Evolutionary conservation across 2,888 invertebrate genomes (phyloP).

Genomic region (Cenopis cana): DNA sequence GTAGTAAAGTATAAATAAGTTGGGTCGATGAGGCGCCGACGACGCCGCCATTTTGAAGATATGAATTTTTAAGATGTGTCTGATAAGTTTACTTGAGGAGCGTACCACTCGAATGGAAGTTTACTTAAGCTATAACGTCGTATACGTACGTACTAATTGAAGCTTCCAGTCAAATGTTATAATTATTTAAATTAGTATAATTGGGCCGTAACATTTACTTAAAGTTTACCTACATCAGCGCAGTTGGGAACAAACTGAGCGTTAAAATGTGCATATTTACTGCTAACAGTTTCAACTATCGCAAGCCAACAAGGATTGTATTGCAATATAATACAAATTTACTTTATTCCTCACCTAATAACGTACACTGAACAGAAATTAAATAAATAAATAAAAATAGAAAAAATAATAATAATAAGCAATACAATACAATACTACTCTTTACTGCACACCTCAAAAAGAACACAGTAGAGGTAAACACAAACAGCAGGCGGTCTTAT

Average conservation of each 20-base stretch:
- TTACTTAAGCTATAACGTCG: neutral
- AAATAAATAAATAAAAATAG: no score
- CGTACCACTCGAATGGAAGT: neutral
- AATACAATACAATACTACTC: no score
- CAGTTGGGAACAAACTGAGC: neutral
- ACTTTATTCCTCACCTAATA: no score
- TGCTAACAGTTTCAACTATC: neutral
- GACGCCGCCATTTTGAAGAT: slow-evolving; percentile 28
- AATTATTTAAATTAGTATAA: slow-evolving; percentile 3
- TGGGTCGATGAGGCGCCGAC: slow-evolving; percentile 22
- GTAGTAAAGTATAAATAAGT: slow-evolving; percentile 32
- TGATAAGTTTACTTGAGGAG: slow-evolving; percentile 4
- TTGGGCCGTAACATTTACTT: neutral
- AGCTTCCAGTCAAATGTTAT: neutral
- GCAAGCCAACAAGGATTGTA: neutral
- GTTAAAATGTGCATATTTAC: neutral
- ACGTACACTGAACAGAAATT: no score
- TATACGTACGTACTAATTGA: neutral
- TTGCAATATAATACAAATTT: no score
- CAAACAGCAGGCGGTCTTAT: no score
- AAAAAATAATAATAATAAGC: no score
- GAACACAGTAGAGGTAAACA: no score
- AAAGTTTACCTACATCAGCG: neutral
- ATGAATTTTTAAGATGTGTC: slow-evolving; percentile 21
- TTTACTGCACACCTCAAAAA: no score